phyloP scores from a whole-genome alignment of 2,113 vertebrate species.

The Caranx ignobilis region DNA sequence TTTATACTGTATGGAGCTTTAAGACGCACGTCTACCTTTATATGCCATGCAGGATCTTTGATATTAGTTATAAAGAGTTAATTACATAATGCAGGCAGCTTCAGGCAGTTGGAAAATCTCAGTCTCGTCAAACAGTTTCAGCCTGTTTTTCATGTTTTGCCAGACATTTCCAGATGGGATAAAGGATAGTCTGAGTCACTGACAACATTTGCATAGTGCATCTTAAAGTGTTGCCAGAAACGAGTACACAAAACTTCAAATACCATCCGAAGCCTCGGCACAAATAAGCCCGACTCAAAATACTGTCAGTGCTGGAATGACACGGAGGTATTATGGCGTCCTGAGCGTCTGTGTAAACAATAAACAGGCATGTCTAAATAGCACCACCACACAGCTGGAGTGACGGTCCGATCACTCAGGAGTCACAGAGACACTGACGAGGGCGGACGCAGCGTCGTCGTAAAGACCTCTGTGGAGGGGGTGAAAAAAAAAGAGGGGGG shows the following conservation, averaged over 20 bases:
- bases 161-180: slow-evolving; percentile 68
- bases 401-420: slow-evolving; percentile 25
- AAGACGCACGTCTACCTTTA: not conserved
- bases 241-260: slow-evolving; percentile 42
- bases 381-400: slow-evolving; percentile 26
- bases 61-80: slow-evolving; percentile 2
- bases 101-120: not conserved
- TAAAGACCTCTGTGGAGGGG: not conserved
- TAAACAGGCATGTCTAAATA: slow-evolving; percentile 33
- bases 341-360: slow-evolving; percentile 36
- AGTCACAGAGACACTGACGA: slow-evolving; percentile 56
- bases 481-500: not conserved
- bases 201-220: slow-evolving; percentile 62
- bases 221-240: slow-evolving; percentile 43
- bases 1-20: too few species aligned
- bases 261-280: slow-evolving; percentile 4
- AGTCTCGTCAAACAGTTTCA: slow-evolving; percentile 16
- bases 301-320: not conserved
- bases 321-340: slow-evolving; percentile 9
- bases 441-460: not conserved
- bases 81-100: slow-evolving; percentile 10
- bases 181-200: slow-evolving; percentile 61
- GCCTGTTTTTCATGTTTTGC: slow-evolving; percentile 26
- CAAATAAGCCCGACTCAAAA: slow-evolving; percentile 35
- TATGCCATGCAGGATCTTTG: too few species aligned